A percentile compares a stretch with the other conserved stretches of the same genome.
phyloP scores from a whole-genome alignment of 1,140 invertebrate species.

The Agrilus planipennis region DNA sequence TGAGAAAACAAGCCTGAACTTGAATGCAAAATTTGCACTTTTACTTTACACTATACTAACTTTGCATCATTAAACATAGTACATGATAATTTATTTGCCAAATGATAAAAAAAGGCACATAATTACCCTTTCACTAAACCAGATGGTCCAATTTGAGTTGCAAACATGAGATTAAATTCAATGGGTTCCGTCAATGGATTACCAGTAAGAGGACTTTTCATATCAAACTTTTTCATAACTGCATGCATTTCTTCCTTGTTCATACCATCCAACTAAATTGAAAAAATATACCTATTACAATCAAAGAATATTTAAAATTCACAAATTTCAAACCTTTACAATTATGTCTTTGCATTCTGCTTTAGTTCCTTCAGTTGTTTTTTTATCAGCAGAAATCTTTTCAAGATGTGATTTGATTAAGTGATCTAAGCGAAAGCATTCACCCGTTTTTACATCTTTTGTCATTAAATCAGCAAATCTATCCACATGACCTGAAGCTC shows the following conservation, averaged over 20 bases:
- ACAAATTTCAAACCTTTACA: conserved; percentile 43
- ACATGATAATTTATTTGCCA: no score
- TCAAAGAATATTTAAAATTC: not conserved
- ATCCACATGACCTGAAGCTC: conserved; percentile 96
- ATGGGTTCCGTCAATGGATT: conserved; percentile 92
- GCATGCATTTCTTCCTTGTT: conserved; percentile 79
- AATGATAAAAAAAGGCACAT: not conserved
- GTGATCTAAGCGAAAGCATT: conserved; percentile 96
- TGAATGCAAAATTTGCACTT: no score
- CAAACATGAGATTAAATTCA: conserved; percentile 99
- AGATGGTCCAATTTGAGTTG: conserved; percentile 91
- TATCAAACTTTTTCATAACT: conserved; percentile 74
- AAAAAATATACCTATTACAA: not conserved
- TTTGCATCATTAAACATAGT: no score
- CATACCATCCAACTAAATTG: conserved; percentile 63
- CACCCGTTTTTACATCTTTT: conserved; percentile 90
- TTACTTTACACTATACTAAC: no score
- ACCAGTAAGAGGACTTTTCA: conserved; percentile 89
- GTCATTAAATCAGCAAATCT: conserved; percentile 99
- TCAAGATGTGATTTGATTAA: conserved; percentile 95
- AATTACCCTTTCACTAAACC: conserved; percentile 76
- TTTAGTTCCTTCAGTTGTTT: conserved; percentile 55
- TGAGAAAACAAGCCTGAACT: no score
- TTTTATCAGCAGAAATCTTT: conserved; percentile 79
- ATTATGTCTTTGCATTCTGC: conserved; percentile 70